Conservation (phyloP, 1,140 invertebrate species). For the Eulimnadia texana region DNA sequence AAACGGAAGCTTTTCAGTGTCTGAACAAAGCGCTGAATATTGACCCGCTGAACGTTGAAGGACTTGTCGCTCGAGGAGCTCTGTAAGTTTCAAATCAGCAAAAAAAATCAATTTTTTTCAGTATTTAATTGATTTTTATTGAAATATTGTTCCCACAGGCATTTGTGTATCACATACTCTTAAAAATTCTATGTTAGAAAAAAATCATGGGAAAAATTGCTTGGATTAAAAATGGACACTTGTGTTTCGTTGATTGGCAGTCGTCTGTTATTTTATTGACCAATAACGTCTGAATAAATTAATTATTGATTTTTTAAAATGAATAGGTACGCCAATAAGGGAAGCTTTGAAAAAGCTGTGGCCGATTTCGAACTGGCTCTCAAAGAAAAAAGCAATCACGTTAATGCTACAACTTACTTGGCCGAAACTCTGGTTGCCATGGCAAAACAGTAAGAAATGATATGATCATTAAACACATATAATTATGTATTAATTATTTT, state of each 20-base stretch:
- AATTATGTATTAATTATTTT: slow-evolving; percentile 10
- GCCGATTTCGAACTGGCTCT: slow-evolving; percentile 86
- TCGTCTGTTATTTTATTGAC: not conserved
- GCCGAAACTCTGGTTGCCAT: slow-evolving; percentile 74
- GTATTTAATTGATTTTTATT: not conserved
- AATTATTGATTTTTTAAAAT: not conserved
- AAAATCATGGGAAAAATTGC: too few species aligned
- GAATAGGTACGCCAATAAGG: slow-evolving; percentile 75
- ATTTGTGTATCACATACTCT: too few species aligned
- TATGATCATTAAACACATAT: too few species aligned
- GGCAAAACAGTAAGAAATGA: slow-evolving; percentile 50
- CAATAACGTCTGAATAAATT: not conserved
- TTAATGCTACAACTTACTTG: slow-evolving; percentile 89
- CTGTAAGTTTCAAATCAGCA: slow-evolving; percentile 39
- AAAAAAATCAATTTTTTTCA: not conserved
- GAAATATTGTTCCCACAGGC: too few species aligned
- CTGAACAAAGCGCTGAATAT: slow-evolving; percentile 85
- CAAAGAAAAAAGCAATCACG: slow-evolving; percentile 71
- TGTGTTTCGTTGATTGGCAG: too few species aligned
- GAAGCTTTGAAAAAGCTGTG: slow-evolving; percentile 81
- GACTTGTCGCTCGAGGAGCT: slow-evolving; percentile 79
- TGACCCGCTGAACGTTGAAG: slow-evolving; percentile 85
- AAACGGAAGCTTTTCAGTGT: slow-evolving; percentile 86
- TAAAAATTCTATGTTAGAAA: too few species aligned
- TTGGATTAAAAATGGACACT: too few species aligned